Conservation (phyloP, 2,113 vertebrate species). For the Laticauda colubrina region DNA sequence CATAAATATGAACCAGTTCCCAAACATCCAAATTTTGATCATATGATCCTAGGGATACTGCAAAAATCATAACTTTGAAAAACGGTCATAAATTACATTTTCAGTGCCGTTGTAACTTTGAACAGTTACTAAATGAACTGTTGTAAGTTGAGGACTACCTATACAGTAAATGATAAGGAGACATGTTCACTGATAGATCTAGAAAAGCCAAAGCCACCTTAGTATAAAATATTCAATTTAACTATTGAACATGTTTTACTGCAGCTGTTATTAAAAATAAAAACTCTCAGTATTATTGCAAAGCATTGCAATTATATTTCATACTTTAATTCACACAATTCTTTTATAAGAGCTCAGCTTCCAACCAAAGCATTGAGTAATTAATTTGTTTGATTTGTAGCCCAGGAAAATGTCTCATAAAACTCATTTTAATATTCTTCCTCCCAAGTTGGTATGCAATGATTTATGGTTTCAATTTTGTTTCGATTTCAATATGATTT, state of each 20-base stretch:
- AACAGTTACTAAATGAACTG: background rate
- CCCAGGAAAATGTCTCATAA: background rate
- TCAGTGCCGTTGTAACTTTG: background rate
- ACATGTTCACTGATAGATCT: background rate
- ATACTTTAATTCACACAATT: background rate
- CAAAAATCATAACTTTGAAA: background rate
- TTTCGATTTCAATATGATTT: too few species aligned
- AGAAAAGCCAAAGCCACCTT: background rate
- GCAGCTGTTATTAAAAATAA: constrained; percentile 36
- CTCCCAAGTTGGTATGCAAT: background rate
- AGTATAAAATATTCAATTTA: constrained; percentile 38
- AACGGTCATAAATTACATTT: background rate
- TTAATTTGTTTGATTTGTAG: background rate
- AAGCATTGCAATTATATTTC: constrained; percentile 31
- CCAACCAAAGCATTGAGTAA: background rate
- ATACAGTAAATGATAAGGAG: background rate
- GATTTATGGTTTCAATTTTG: too few species aligned
- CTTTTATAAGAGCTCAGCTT: constrained; percentile 1
- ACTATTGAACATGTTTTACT: constrained; percentile 7
- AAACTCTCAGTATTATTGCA: constrained; percentile 21
- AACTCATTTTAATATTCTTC: background rate
- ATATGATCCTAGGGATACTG: background rate
- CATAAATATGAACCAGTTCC: background rate
- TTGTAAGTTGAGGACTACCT: background rate
- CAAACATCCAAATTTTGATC: background rate